A percentile compares a stretch with the other conserved stretches of the same genome.
Evolutionary conservation across 1,140 invertebrate species (phyloP).

Genomic region (Agrypnia vestita): DNA sequence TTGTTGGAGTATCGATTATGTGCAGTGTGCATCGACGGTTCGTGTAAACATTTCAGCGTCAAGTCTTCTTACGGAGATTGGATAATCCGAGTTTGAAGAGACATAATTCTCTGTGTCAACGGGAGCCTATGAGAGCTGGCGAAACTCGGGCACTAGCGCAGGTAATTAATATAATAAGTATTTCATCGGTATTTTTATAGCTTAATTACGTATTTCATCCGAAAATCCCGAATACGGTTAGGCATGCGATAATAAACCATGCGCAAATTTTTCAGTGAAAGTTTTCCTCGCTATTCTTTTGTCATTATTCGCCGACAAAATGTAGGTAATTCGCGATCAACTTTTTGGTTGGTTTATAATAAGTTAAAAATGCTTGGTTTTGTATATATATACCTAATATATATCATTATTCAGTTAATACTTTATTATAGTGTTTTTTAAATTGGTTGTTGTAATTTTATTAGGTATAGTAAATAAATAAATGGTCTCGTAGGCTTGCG

Average conservation of each 20-base stretch:
- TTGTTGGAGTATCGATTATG: conserved; percentile 10
- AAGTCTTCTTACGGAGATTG: background rate
- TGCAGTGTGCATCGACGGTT: conserved; percentile 32
- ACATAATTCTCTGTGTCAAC: background rate
- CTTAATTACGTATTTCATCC: too few species aligned
- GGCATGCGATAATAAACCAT: conserved; percentile 6
- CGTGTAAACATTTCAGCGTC: conserved; percentile 22
- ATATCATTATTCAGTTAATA: too few species aligned
- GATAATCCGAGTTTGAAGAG: background rate
- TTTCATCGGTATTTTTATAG: too few species aligned
- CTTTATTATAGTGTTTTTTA: too few species aligned
- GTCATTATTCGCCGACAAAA: conserved; percentile 13
- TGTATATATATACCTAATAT: too few species aligned
- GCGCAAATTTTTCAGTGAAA: conserved; percentile 25
- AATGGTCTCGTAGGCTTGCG: too few species aligned
- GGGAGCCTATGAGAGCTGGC: conserved; percentile 22
- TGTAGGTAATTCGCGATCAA: conserved; percentile 23
- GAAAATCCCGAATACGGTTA: background rate
- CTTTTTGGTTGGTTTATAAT: background rate
- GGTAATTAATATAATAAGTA: conserved; percentile 14
- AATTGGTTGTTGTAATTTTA: too few species aligned
- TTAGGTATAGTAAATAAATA: too few species aligned
- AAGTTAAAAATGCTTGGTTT: too few species aligned
- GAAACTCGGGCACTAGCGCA: conserved; percentile 31
- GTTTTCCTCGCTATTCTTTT: conserved; percentile 28